Base-by-base conservation (phyloP, 2,113 vertebrate species). In the Grus americana region DNA sequence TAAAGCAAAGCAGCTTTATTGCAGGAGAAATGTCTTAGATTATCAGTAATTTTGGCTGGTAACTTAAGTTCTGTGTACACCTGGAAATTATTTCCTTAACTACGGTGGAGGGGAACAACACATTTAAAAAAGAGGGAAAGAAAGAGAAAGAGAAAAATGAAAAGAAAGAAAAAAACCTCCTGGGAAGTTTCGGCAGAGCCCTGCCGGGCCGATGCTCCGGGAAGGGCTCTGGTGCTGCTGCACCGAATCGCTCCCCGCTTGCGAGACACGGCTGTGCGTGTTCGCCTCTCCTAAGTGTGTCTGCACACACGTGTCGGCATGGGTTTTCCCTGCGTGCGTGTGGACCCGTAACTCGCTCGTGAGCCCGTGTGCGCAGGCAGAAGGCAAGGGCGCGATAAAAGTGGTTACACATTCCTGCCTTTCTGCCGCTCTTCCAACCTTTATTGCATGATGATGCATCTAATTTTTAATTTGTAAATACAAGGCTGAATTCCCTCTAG, bases 391-490 rank as follows among this genome's bases (percentile, higher is more conserved):
- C 38, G 40, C 94, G 88, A 90, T 93, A 80, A 86, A 97, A 96
- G 83, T 59, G 71, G 72, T 84, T 89, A 17, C 96, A 44, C 84
- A 50, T 85, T 84, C 88, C 90, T 88, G 90, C 90, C 75, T 71
- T 59, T 54, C 75, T 11, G 71, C 83, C 14, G 16, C 84, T 86
- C 54, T 83, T 8, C 80, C 87, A 76, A 59, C 96, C 97, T 97
- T 95, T 94, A 88, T 91, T 85, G 96, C 98, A 96, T 84, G 97
- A 96, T 96, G 96, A 95, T 98, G 97, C 97, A 97, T 98, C 98
- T 98, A 93, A 98, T 98, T 98, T 98, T 98, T 98, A 98, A 98
- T 98, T 98, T 98, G 97, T 98, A 98, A 98, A 98, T 98, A 98
- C 97, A 97, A 98, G 97, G 96, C 97, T 94, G 97, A 97, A 96